Conservation (phyloP, 1,140 invertebrate genomes). For the Orchesella cincta region DNA sequence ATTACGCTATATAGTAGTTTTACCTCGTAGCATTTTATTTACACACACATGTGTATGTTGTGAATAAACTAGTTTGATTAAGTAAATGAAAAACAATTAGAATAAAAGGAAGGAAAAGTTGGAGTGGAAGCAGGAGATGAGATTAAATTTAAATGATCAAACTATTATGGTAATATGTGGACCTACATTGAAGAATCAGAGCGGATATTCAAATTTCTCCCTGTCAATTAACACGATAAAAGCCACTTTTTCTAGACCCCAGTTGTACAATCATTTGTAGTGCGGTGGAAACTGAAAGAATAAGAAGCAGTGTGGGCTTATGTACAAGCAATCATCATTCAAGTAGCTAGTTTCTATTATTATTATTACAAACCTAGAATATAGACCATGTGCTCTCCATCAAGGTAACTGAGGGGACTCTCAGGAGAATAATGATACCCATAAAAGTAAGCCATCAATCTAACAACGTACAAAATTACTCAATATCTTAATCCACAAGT, state of each 20-base stretch:
- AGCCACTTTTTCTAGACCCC: slow-evolving; percentile 16
- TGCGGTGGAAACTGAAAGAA: background rate
- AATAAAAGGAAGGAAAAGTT: background rate
- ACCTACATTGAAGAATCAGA: slow-evolving; percentile 19
- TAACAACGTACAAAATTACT: background rate
- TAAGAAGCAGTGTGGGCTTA: background rate
- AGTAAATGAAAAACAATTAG: slow-evolving; percentile 17
- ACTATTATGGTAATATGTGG: background rate
- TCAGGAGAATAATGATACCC: background rate
- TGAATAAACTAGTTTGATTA: background rate
- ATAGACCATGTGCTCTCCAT: no score
- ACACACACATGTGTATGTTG: no score
- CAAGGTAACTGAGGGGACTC: no score
- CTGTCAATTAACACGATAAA: slow-evolving; percentile 25
- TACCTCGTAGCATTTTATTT: no score
- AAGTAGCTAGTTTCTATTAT: background rate
- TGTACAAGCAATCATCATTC: background rate
- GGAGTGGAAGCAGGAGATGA: background rate
- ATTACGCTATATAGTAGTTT: no score
- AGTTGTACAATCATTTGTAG: no score
- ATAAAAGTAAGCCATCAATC: background rate
- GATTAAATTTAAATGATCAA: slow-evolving; percentile 12
- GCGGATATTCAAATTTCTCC: slow-evolving; percentile 23
- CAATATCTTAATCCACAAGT: background rate
- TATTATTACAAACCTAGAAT: background rate